Evolutionary conservation across 35 echinoderm and acorn worm species (phyloP), one percentile per base, ranked within the genome.

Genomic region (Eucidaris tribuloides): DNA sequence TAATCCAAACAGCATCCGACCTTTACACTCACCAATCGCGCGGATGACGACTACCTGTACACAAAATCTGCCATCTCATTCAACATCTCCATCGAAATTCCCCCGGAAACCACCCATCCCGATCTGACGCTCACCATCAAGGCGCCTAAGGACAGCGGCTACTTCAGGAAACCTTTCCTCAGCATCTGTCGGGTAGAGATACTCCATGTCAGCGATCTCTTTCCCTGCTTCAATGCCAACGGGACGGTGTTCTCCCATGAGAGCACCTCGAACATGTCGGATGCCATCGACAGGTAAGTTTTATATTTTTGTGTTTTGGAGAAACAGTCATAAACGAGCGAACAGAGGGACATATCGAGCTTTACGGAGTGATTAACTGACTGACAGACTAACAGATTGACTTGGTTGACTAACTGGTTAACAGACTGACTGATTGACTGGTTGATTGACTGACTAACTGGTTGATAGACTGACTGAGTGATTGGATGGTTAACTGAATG

Each of bases 111-210:
- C 2, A 96, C 92, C 18, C 90, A 78, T 30, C 46, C 58, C 6
- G 88, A 89, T n/a, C 68, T 96, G 27, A 82, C 4, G 19, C n/a
- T 96, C 43, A 90, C 86, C 88, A 90, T 96, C 27, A 90, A 45
- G 5, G 78, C 84, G 7, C 82, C 81, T 9, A 71, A 62, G 37
- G 65, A 76, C 9, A 32, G 80, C 42, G 36, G 46, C 0, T 62
- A 87, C 11, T 31, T 34, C 27, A 29, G 34, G 58, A 74, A 62
- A 44, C 87, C 92, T 3, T 56, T 96, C 15, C 55, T 96, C 4
- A 91, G 84, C 45, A 83, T 96, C 68, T 96, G 92, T 35, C 45
- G 92, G 3, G 83, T 91, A n/a, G 78, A 81, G 31, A 25, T 96
- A 20, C 15, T 65, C 28, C 45, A 80, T 17, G 58, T 96, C 34